Evolutionary conservation across 2,888 invertebrate species (phyloP), one percentile per base, ranked within the genome.

Genomic region (Pandemis cinnamomeana): DNA sequence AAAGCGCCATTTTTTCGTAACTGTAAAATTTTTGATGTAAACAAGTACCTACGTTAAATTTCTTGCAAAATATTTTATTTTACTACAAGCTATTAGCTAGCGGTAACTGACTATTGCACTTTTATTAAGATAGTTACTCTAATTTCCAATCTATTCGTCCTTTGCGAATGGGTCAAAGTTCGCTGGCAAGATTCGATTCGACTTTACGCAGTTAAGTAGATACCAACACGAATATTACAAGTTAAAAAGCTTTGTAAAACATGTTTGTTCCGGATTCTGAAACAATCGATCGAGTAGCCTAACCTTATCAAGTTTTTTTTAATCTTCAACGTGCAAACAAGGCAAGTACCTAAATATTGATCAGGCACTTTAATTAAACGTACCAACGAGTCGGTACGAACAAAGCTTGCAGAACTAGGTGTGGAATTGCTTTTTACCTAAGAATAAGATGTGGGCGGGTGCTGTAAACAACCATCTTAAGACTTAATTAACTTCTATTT

Each of bases 401-500:
- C 58, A 27, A 6, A 15, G 53, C 27, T 27, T 27, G 58, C 27
- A 58, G 5, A n/a, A 20, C 58, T 58, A 58, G 13, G 53, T 58
- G 11, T 58, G 7, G 27, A 27, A 58, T 51, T 13, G 58, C 27
- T 58, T 11, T 58, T 4, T 27, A 15, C 11, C 4, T 27, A 27
- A 20, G 8, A 46, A 55, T 58, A 58, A 58, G 27, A 55, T 8
- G 55, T 55, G 55, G 55, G 20, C 10, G 55, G 55, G 10, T 27
- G 51, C n/a, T 51, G 58, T 58, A 58, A 27, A 55, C 20, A 55
- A 20, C 20, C 20, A 10, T 27, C 27, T 53, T 11, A 58, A 46
- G 46, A 20, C 44, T 20, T 63, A 63, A 63, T 63, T 63, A 63
- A 63, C 46, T 46, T 63, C 8, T 63, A 63, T 46, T 46, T 63